Evolutionary conservation across 2,888 invertebrate species (phyloP), one percentile per base, ranked within the genome.

Genomic region (Adelphocoris suturalis): DNA sequence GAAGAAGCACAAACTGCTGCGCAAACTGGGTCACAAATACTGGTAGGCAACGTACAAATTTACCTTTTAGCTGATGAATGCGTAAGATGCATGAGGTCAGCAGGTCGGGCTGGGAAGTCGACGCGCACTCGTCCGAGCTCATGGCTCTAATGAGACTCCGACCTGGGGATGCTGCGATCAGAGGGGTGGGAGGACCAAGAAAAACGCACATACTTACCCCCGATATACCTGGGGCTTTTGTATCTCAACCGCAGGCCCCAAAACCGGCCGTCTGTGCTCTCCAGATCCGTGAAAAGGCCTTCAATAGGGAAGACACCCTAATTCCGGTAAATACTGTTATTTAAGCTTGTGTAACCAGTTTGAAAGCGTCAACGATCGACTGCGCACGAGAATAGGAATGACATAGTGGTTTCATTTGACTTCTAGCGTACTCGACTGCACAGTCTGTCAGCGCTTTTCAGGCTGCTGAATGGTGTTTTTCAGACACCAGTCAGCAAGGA

Each of bases 21-120:
- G n/a, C n/a, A n/a, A n/a, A 37, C 3, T 37, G 7, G 2, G 7
- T 37, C 37, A 37, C 3, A 7, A 37, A 37, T 37, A 37, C 37
- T 37, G 7, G 2, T 37, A 2, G 2, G 7, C 2, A 37, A 37
- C 7, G 7, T 37, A 4, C 7, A 7, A 37, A 2, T 37, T 75
- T 28, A 80, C 80, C 80, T 47, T 81, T 27, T 16, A 81, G 16
- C 9, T 14, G 76, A 16, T n/a, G 47, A 47, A 81, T 46, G 14
- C 47, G 80, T 4, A 47, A 81, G 47, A 47, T 4, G 16, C 80
- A 81, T 81, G 46, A 81, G 80, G 80, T 47, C 80, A 81, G 80
- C 80, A 47, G 46, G 2, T 12, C 19, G 80, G 27, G 37, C 13
- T 13, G 80, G 19, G 28, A 28, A 12, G 19, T 12, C 12, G 82